phyloP scores from a whole-genome alignment of 2,113 vertebrate species.

The Malurus melanocephalus region DNA sequence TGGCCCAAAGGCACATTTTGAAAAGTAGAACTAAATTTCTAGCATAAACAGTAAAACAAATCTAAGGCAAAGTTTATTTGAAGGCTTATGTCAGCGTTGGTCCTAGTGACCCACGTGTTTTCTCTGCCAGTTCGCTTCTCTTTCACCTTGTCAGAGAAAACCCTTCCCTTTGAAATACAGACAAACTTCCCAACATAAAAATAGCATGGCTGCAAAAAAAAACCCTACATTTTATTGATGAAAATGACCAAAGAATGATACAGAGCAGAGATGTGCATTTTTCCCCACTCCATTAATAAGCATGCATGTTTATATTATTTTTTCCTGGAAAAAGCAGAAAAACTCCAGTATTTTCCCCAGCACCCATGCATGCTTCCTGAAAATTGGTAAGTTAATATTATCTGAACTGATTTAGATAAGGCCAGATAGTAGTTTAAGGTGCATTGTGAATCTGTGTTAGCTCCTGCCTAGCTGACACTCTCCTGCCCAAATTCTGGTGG shows the following conservation, averaged over 20 bases:
- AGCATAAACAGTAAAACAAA: neutral
- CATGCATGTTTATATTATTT: fast-evolving
- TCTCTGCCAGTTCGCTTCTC: neutral
- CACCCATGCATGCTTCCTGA: neutral
- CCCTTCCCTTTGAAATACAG: neutral
- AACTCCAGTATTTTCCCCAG: neutral
- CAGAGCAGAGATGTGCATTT: neutral
- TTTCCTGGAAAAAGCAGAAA: neutral
- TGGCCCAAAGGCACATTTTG: neutral
- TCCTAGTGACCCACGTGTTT: neutral
- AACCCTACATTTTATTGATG: neutral
- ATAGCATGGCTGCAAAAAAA: neutral
- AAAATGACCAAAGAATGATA: neutral
- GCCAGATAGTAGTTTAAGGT: neutral
- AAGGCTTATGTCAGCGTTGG: neutral
- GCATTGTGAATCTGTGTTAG: neutral
- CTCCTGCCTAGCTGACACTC: neutral
- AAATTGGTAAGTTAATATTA: neutral
- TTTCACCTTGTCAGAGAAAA: neutral
- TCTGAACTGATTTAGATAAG: neutral
- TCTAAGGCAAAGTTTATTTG: neutral
- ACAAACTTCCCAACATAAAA: neutral
- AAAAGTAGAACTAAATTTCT: neutral
- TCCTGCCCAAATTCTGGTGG: neutral
- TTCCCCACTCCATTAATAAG: neutral